Percentiles rank a stretch among this genome's conserved stretches.
Conservation (phyloP, 2,797 vertebrate genomes). For the Mastacembelus armatus region DNA sequence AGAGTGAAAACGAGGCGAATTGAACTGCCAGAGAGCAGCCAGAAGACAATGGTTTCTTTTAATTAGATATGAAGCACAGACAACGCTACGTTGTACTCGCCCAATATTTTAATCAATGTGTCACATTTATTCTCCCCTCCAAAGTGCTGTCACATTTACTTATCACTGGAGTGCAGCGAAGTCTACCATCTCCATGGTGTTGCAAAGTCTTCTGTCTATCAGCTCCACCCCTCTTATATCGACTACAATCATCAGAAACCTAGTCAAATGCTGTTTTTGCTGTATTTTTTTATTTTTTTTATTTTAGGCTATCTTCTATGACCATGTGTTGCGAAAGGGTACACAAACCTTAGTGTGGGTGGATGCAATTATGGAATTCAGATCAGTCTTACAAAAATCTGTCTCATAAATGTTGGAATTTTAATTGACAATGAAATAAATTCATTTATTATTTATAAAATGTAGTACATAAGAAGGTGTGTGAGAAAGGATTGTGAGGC, state of each 20-base stretch:
- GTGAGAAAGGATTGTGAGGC: no score
- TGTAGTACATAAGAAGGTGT: no score
- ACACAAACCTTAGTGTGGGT: no score
- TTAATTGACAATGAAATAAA: no score
- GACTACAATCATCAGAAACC: constrained; percentile 5
- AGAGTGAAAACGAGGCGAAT: constrained; percentile 65
- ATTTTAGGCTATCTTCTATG: constrained; percentile 6
- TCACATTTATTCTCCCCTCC: constrained; percentile 71
- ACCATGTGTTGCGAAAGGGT: not conserved
- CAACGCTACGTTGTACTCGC: constrained; percentile 68
- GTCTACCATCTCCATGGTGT: constrained; percentile 41
- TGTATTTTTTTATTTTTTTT: constrained; percentile 24
- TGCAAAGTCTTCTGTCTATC: constrained; percentile 9
- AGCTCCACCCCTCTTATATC: not conserved
- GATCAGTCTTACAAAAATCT: no score
- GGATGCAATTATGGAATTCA: no score
- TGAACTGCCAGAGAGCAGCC: constrained; percentile 74
- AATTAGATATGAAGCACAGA: constrained; percentile 75
- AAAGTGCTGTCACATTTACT: constrained; percentile 73
- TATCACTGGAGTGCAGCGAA: constrained; percentile 51
- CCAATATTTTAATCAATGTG: constrained; percentile 78
- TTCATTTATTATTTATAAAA: no score
- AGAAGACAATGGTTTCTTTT: constrained; percentile 82
- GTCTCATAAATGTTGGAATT: no score
- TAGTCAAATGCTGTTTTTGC: constrained; percentile 34